Base-by-base conservation (phyloP, 2,888 invertebrate genomes). In the Drosophila phalerata region DNA sequence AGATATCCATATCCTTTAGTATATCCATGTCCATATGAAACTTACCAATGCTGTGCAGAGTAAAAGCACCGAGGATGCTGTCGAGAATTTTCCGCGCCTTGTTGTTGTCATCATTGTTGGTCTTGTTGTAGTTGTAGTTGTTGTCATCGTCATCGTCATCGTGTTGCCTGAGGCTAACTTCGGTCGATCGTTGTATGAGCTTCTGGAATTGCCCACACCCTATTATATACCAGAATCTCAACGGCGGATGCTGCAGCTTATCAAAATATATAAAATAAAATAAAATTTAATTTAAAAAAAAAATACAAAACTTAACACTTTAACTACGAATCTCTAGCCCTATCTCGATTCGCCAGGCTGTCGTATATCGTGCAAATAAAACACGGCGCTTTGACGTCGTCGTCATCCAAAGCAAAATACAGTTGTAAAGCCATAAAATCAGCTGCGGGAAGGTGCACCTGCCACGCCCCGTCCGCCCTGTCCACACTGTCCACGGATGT, bases 151-250 rank as follows among this genome's bases (percentile, higher is more conserved):
- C 51, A 69, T 78, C 74, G 62, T 84, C 81, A 69, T 83, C 83
- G 85, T 74, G 77, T 84, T 73, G 84, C 86, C 88, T 40, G 55
- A 69, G 80, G 88, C 88, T 77, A 85, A 85, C 87, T 88, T 85
- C 87, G 84, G 87, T 85, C 89, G 84, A 88, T 85, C 89, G 84
- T 85, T 81, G 84, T 88, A 67, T 85, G 84, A 86, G 81, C 75
- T 58, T 61, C 66, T 81, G 58, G 56, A 64, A 28, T 49, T 47
- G 32, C 47, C 15, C 40, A 37, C 53, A 25, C 38, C 67, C 37
- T 56, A 69, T 88, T 85, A 75, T 85, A 85, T 85, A 85, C 76
- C 78, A 67, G 56, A 58, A 30, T 58, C 51, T 47, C 17, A 43
- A 13, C 66, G 45, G 32, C 78, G 85, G 79, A 87, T 84, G 86